A percentile compares a stretch with the other conserved stretches of the same genome.
Evolutionary conservation across 2,888 invertebrate genomes (phyloP).

Genomic region (Xestia ashworthii): DNA sequence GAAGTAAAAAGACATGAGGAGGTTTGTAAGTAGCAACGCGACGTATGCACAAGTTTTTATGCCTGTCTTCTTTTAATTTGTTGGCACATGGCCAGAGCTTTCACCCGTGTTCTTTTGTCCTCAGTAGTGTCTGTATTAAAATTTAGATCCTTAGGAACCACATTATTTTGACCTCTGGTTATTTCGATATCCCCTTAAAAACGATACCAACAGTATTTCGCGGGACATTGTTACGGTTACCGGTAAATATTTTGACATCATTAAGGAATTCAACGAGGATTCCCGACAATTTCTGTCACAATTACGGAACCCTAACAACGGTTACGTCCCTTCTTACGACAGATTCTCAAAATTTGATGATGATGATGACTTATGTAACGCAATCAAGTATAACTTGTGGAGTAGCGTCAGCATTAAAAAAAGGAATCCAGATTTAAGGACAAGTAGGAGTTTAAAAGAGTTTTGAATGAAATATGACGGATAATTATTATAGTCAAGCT

Average conservation of each 20-base stretch:
- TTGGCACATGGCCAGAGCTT: not conserved
- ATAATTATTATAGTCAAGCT: not conserved
- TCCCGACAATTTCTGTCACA: slow-evolving; percentile 62
- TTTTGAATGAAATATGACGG: too few species aligned
- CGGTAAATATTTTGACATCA: slow-evolving; percentile 58
- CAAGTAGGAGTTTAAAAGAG: too few species aligned
- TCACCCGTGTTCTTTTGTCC: not conserved
- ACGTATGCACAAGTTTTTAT: not conserved
- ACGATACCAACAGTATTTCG: slow-evolving; percentile 28
- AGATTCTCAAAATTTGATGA: slow-evolving; percentile 85
- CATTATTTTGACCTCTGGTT: slow-evolving; percentile 3
- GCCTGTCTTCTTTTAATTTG: not conserved
- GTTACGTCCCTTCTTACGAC: slow-evolving; percentile 73
- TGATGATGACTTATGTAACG: slow-evolving; percentile 87
- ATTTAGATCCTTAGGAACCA: not conserved
- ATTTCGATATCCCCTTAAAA: slow-evolving; percentile 21
- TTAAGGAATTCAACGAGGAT: slow-evolving; percentile 50
- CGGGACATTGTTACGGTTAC: slow-evolving; percentile 31
- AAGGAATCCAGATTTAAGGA: not conserved
- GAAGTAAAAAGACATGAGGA: slow-evolving; percentile 9
- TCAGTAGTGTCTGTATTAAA: not conserved
- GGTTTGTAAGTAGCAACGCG: not conserved
- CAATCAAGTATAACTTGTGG: slow-evolving; percentile 87
- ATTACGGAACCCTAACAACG: slow-evolving; percentile 76
- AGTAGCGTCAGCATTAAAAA: slow-evolving; percentile 72